A percentile compares a stretch with the other conserved stretches of the same genome.
phyloP scores from a whole-genome alignment of 2,113 vertebrate genomes.

The Phycodurus eques region DNA sequence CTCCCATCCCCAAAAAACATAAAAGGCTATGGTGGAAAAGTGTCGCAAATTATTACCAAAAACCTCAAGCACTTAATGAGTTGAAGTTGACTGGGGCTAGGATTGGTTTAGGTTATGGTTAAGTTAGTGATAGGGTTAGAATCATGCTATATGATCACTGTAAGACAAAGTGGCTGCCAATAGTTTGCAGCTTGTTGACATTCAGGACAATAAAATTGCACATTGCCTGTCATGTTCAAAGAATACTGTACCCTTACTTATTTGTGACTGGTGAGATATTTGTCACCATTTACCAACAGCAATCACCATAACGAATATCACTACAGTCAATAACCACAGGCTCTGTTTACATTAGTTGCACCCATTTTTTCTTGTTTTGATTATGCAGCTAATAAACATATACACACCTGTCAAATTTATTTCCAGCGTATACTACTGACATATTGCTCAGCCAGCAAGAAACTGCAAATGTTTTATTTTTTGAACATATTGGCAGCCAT shows the following conservation, averaged over 20 bases:
- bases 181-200: constrained; percentile 53
- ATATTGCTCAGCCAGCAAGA: not conserved
- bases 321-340: constrained; percentile 13
- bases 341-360: not conserved
- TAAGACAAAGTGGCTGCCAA: constrained; percentile 34
- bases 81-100: too few relatives aligned
- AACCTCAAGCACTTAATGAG: too few relatives aligned
- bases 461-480: not conserved
- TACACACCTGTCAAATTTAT: not conserved
- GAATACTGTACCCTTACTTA: constrained; percentile 16
- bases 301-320: not conserved
- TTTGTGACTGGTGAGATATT: not conserved
- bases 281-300: not conserved
- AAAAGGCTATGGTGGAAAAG: too few relatives aligned
- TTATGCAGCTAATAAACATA: not conserved
- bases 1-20: too few relatives aligned
- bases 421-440: too few relatives aligned
- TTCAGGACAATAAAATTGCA: constrained; percentile 53
- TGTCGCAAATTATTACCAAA: too few relatives aligned
- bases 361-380: constrained; percentile 42
- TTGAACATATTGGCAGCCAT: not conserved
- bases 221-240: constrained; percentile 39
- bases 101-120: too few relatives aligned
- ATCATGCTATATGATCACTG: constrained; percentile 25
- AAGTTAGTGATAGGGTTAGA: not conserved